These are phyloP conservation scores for Dyspetes luteomarginatus DNA, from an alignment of 2,888 invertebrate genomes.

Conservation along the genomic window DNA sequence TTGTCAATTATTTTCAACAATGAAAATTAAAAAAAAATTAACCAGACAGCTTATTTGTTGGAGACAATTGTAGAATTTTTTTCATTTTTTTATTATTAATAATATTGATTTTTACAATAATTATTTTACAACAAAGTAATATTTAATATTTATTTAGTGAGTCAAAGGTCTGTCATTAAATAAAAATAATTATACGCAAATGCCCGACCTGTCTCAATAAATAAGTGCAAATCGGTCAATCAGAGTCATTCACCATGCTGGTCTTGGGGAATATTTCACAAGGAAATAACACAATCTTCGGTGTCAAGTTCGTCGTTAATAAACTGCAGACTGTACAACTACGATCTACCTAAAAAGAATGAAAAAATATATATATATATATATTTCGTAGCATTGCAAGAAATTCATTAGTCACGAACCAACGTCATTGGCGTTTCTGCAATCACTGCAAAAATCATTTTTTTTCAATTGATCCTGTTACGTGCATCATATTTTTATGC, in stretches of 20 bases:
- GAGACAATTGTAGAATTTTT: not conserved
- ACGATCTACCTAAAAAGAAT: not conserved
- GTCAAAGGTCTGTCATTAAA: not conserved
- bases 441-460: not conserved
- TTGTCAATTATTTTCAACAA: no score
- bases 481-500: no score
- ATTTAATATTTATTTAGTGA: not conserved
- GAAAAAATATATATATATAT: conserved; percentile 11
- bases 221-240: conserved; percentile 25
- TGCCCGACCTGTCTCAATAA: conserved; percentile 62
- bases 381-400: conserved; percentile 6
- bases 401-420: conserved; percentile 19
- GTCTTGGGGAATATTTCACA: conserved; percentile 54
- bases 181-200: not conserved
- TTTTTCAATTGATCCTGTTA: no score
- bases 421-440: conserved; percentile 39
- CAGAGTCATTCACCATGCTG: conserved; percentile 42
- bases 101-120: not conserved
- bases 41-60: not conserved
- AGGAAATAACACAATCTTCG: conserved; percentile 24
- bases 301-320: conserved; percentile 62
- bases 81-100: not conserved
- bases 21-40: no score
- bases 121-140: not conserved
- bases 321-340: conserved; percentile 18